phyloP scores from a whole-genome alignment of 2,113 vertebrate species.

The Burhinus oedicnemus region DNA sequence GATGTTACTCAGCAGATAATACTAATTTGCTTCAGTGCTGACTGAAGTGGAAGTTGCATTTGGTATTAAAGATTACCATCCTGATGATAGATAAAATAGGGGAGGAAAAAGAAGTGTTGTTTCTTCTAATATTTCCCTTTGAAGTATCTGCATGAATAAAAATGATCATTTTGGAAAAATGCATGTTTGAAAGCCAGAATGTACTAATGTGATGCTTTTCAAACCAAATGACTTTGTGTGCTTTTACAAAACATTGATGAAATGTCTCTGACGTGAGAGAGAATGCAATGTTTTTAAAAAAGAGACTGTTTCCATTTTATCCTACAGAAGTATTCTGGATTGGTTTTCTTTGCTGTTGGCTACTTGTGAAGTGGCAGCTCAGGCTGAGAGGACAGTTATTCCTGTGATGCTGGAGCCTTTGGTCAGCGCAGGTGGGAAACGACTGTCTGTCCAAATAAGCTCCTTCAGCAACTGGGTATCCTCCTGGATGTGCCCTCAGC shows the following conservation, averaged over 20 bases:
- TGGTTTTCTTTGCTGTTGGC: neutral
- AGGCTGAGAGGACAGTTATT: neutral
- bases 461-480: neutral
- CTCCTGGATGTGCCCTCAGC: neutral
- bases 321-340: neutral
- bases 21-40: neutral
- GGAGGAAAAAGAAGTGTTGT: neutral
- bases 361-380: neutral
- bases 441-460: neutral
- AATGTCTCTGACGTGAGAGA: neutral
- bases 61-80: neutral
- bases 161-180: neutral
- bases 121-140: conserved; percentile 11
- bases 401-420: neutral
- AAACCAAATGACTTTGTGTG: neutral
- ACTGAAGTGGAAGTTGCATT: neutral
- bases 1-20: neutral
- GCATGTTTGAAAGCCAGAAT: neutral
- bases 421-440: neutral
- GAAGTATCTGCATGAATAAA: neutral
- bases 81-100: neutral
- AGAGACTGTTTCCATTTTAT: neutral
- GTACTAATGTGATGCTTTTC: neutral
- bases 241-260: neutral
- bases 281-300: neutral